Percentiles rank a stretch among this genome's conserved stretches.
These are phyloP conservation scores for Petrocephalus schoutedeni DNA, from an alignment of 2,797 vertebrate species.

Conservation along the genomic window DNA sequence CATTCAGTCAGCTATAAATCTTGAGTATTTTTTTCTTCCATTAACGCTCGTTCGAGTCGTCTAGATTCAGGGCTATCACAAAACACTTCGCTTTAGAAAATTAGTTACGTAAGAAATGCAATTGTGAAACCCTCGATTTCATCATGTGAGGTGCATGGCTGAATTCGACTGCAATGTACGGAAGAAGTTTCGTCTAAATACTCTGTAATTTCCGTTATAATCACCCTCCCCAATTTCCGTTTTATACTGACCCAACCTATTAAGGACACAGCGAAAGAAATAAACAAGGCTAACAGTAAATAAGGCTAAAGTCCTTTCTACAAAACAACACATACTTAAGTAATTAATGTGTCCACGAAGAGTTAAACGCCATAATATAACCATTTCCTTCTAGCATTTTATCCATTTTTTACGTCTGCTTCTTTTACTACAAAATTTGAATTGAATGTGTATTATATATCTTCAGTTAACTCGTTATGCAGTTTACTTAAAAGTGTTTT, in stretches of 20 bases:
- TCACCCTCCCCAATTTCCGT: not conserved
- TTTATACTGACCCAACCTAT: not conserved
- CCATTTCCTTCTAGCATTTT: not conserved
- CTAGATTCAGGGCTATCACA: not conserved
- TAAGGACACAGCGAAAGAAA: not conserved
- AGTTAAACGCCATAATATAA: not conserved
- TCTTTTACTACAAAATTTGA: not conserved
- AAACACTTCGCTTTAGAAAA: not conserved
- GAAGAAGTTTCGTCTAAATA: not conserved
- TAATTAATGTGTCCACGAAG: not conserved
- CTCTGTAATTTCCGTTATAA: not conserved
- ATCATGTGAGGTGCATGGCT: not conserved
- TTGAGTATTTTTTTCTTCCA: not conserved
- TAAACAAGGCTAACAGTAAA: not conserved
- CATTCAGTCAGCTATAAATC: not conserved
- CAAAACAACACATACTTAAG: not conserved
- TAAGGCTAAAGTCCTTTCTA: not conserved
- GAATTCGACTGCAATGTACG: not conserved
- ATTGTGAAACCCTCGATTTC: not conserved
- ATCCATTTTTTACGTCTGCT: not conserved
- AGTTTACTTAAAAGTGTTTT: not conserved
- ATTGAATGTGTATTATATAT: not conserved
- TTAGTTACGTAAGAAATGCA: not conserved
- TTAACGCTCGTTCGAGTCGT: too few relatives aligned
- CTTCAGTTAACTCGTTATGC: not conserved